Evolutionary conservation across 2,113 vertebrate genomes (phyloP), one percentile per base, ranked within the genome.

Genomic region (Pachycephala philippinensis): DNA sequence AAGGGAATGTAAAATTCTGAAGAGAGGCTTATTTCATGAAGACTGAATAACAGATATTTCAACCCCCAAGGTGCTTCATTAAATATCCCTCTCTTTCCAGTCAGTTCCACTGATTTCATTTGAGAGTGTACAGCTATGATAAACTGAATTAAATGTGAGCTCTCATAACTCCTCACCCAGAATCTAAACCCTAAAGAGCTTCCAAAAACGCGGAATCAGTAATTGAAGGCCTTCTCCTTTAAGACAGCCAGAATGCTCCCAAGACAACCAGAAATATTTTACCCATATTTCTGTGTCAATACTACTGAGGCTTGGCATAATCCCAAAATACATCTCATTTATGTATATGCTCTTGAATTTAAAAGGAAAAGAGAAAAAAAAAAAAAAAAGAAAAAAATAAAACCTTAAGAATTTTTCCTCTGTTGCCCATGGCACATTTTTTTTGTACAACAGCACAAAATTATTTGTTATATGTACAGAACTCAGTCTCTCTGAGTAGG

Each of bases 111-210:
- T 85, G 87, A 93, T 95, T 93, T 88, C 42, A 76, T 61, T 82
- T 47, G 85, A 84, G 78, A 74, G n/a, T 5, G 14, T 60, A 69
- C 30, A 90, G 61, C 61, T 95, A 63, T 83, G 89, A 95, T 94
- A 95, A 95, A 88, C 76, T 21, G 28, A 74, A 91, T 86, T 95
- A 84, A 79, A 90, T 68, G 96, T 85, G 91, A 92, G 57, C 35
- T 83, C 49, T 97, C 76, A 45, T 89, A 97, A 40, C 21, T 68
- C 54, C n/a, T 97, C n/a, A 61, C 35, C 54, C 44, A 74, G 15
- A 82, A 26, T 49, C 11, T 52, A 52, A 93, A 69, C 42, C 53
- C 85, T 86, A 83, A 80, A 92, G 35, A 74, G 42, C 17, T 68
- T 90, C 71, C 47, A 59, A 52, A 78, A 91, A 82, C 37, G 63